Evolutionary conservation across 1,140 invertebrate genomes (phyloP).

Genomic region (Mesaphorura yosii): DNA sequence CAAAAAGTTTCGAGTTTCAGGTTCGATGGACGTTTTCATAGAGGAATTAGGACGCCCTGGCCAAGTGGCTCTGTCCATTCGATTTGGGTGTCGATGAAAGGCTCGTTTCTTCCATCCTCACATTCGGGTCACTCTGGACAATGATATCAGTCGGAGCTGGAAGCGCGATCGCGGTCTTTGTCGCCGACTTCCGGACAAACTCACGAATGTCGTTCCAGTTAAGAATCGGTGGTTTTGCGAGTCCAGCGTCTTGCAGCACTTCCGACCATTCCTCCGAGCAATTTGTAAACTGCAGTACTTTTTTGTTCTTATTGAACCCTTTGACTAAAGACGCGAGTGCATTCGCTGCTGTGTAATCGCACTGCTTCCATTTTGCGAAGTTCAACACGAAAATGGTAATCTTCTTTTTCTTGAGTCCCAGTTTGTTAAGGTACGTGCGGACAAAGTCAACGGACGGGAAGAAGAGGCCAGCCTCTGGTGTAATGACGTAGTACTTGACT

Average conservation of each 20-base stretch:
- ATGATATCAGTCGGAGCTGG: background rate
- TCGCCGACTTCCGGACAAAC: constrained; percentile 1
- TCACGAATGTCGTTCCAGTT: background rate
- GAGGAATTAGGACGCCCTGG: too few relatives aligned
- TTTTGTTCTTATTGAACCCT: constrained; percentile 23
- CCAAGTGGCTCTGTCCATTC: too few relatives aligned
- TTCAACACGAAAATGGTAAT: constrained; percentile 8
- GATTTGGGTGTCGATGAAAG: background rate
- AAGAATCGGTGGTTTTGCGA: constrained; percentile 4
- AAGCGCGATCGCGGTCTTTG: background rate
- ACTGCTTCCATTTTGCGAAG: constrained; percentile 23
- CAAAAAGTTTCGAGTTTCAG: too few relatives aligned
- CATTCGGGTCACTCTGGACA: background rate
- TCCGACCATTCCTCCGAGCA: constrained; percentile 11
- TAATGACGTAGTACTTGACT: constrained; percentile 61
- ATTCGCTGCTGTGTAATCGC: constrained; percentile 30
- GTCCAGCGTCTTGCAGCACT: constrained; percentile 13
- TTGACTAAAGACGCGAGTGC: constrained; percentile 17
- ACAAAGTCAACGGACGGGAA: constrained; percentile 82
- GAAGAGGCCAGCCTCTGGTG: constrained; percentile 64
- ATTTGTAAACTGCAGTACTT: constrained; percentile 17
- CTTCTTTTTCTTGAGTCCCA: constrained; percentile 20
- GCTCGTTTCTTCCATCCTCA: background rate
- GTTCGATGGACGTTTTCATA: too few relatives aligned
- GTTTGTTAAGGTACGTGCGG: constrained; percentile 48